Conservation (phyloP, 2,113 vertebrate species). For the Noturus placidus region DNA sequence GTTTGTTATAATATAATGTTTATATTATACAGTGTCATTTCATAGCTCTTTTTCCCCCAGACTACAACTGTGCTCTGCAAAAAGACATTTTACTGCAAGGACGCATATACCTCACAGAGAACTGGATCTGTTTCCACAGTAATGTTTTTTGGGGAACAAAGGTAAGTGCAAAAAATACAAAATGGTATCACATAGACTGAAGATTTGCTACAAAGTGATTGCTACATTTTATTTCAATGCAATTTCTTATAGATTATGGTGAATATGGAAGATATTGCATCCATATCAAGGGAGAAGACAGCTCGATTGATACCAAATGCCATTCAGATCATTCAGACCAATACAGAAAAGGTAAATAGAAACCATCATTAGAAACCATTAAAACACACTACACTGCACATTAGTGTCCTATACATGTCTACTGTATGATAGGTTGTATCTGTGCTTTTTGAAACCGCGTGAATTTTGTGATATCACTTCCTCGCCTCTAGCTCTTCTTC, state of each 20-base stretch:
- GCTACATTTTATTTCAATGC: not conserved
- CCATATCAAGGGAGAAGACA: slow-evolving; percentile 88
- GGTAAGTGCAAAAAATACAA: slow-evolving; percentile 65
- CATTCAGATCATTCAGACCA: slow-evolving; percentile 82
- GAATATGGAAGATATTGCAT: slow-evolving; percentile 80
- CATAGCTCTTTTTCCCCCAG: slow-evolving; percentile 57
- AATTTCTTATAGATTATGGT: slow-evolving; percentile 76
- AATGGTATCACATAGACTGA: not conserved
- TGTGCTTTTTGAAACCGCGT: not conserved
- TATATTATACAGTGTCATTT: not conserved
- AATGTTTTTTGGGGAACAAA: slow-evolving; percentile 91
- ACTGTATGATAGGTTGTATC: not conserved
- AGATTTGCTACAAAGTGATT: not conserved
- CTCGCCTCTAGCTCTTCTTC: slow-evolving; percentile 83
- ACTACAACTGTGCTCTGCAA: slow-evolving; percentile 91
- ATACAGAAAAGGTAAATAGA: slow-evolving; percentile 80
- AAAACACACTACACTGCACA: not conserved
- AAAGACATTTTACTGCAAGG: slow-evolving; percentile 92
- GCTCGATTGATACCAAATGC: slow-evolving; percentile 91
- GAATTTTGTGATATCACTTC: not conserved
- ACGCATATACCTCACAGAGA: slow-evolving; percentile 88
- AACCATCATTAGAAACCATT: not conserved
- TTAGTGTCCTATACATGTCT: not conserved
- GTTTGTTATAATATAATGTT: not conserved
- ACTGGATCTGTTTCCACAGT: slow-evolving; percentile 93